Conservation (phyloP, 2,888 invertebrate genomes). For the Psylliodes chrysocephalus region DNA sequence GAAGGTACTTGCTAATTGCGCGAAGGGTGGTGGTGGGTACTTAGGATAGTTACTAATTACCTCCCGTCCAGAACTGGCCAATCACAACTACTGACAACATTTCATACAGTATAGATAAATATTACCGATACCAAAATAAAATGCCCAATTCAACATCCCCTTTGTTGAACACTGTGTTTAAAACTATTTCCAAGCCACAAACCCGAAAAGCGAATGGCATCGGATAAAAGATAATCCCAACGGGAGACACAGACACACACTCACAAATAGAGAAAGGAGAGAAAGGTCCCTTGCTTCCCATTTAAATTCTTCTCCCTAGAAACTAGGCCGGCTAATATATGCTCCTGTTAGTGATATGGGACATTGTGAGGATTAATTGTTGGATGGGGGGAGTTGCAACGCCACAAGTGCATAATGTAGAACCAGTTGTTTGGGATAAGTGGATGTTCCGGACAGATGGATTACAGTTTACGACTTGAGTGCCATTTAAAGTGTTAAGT, state of each 20-base stretch:
- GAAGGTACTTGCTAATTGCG: too few species aligned
- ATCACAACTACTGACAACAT: too few species aligned
- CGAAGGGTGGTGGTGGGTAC: too few species aligned
- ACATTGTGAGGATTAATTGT: slow-evolving; percentile 33
- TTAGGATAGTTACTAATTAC: too few species aligned
- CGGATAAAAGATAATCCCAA: slow-evolving; percentile 25
- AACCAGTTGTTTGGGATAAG: slow-evolving; percentile 5
- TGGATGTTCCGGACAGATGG: neutral
- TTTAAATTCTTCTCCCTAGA: slow-evolving; percentile 19
- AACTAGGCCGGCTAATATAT: slow-evolving; percentile 38
- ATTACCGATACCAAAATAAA: neutral
- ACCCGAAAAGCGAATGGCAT: slow-evolving; percentile 11
- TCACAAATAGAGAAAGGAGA: slow-evolving; percentile 12
- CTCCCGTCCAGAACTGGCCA: too few species aligned
- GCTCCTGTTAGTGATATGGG: slow-evolving; percentile 37
- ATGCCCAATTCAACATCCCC: neutral
- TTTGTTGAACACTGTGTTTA: slow-evolving; percentile 5
- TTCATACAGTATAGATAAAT: neutral
- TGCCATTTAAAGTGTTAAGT: neutral
- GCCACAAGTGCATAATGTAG: slow-evolving; percentile 11
- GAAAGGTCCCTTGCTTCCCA: slow-evolving; percentile 21
- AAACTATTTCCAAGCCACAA: slow-evolving; percentile 25
- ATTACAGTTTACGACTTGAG: neutral
- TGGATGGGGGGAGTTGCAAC: slow-evolving; percentile 4
- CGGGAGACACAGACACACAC: slow-evolving; percentile 6